Evolutionary conservation across 2,113 vertebrate species (phyloP).

Genomic region (Thalassoma bifasciatum): DNA sequence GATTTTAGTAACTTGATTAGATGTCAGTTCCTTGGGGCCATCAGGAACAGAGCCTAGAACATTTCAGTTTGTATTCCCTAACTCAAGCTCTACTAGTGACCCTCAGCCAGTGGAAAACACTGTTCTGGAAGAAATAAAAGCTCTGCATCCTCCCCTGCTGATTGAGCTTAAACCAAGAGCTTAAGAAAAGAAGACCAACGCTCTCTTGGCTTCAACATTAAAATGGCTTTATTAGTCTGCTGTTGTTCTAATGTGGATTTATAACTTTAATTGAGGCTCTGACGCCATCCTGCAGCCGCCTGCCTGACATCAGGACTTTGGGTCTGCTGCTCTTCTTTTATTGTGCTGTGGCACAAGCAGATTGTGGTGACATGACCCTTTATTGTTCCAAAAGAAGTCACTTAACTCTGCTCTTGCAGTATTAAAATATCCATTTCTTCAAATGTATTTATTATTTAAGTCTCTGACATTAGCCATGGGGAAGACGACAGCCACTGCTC

Average conservation of each 20-base stretch:
- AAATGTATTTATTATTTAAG: not conserved
- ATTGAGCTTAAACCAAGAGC: conserved; percentile 30
- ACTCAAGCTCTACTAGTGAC: conserved; percentile 51
- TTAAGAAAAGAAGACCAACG: conserved; percentile 33
- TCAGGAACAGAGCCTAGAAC: conserved; percentile 51
- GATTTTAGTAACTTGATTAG: not conserved
- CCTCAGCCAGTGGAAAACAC: conserved; percentile 33
- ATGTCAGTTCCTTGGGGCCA: conserved; percentile 20
- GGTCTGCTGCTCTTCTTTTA: conserved; percentile 17
- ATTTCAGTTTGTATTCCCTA: conserved; percentile 54
- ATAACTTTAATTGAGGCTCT: conserved; percentile 51
- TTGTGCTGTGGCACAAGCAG: not conserved
- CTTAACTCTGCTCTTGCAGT: not conserved
- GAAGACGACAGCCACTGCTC: not conserved
- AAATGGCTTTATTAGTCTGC: conserved; percentile 65
- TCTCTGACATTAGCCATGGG: not conserved
- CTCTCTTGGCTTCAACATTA: conserved; percentile 9
- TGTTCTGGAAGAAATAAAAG: conserved; percentile 41
- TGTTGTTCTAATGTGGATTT: conserved; percentile 61
- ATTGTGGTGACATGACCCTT: not conserved
- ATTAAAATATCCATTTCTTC: not conserved
- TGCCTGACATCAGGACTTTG: conserved; percentile 54
- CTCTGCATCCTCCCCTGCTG: conserved; percentile 39
- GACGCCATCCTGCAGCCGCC: conserved; percentile 40
- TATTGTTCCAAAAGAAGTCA: not conserved